phyloP scores from a whole-genome alignment of 2,797 vertebrate species.

The Coracias cyanogaster region DNA sequence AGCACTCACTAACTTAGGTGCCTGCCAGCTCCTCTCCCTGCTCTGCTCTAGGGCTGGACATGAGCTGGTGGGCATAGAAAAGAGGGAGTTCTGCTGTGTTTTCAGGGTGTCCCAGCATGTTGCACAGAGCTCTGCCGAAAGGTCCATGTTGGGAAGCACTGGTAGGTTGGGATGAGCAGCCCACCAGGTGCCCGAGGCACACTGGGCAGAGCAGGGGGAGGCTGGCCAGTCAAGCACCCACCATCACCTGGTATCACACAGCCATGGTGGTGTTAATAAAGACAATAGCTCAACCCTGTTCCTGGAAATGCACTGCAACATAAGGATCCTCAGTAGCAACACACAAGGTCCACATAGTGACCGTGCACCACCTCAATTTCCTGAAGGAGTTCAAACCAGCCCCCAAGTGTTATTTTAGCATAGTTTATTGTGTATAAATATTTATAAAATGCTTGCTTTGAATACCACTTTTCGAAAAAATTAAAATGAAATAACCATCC shows the following conservation, averaged over 20 bases:
- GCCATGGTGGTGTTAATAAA: background rate
- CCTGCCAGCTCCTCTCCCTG: background rate
- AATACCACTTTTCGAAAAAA: background rate
- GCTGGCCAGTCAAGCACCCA: background rate
- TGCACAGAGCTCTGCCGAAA: background rate
- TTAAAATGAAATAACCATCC: background rate
- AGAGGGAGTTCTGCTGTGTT: background rate
- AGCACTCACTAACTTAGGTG: background rate
- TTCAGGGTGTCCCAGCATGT: fast-evolving
- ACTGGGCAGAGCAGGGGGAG: background rate
- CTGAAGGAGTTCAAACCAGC: background rate
- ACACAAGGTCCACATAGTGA: fast-evolving
- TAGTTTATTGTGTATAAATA: background rate
- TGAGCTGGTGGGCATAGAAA: background rate
- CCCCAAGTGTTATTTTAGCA: background rate
- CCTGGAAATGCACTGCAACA: background rate
- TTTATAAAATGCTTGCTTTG: background rate
- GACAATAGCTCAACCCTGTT: background rate
- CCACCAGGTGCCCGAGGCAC: fast-evolving
- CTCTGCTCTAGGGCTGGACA: background rate
- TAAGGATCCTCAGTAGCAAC: background rate
- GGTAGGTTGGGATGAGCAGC: background rate
- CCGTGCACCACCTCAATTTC: background rate
- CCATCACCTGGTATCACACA: background rate
- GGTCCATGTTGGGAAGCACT: background rate